These are phyloP conservation scores for Euzetes globulus DNA, from an alignment of 2,888 invertebrate genomes.

Conservation along the genomic window DNA sequence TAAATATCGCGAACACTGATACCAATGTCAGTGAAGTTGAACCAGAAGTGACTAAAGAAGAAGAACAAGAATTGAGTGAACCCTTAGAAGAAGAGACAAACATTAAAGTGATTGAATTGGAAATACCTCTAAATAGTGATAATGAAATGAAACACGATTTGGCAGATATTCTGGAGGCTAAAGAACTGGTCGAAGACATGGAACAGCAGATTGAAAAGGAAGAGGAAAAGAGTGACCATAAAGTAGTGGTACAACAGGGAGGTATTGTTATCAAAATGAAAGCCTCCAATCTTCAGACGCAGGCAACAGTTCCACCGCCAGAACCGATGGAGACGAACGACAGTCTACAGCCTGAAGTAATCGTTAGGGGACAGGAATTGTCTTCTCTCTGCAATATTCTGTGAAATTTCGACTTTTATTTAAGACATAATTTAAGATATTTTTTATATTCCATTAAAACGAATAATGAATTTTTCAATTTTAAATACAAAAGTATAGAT, in stretches of 20 bases:
- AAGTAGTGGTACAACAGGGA: constrained; percentile 4
- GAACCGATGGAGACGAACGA: background rate
- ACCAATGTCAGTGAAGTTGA: background rate
- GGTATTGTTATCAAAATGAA: constrained; percentile 34
- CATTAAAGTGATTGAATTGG: constrained; percentile 32
- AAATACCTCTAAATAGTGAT: constrained; percentile 28
- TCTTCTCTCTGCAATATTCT: constrained; percentile 34
- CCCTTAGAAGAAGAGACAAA: constrained; percentile 11
- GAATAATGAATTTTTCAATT: constrained; percentile 15
- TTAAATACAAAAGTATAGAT: constrained; percentile 3
- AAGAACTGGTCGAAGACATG: background rate
- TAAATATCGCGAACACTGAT: background rate
- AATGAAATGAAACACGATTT: background rate
- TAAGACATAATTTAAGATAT: constrained; percentile 23
- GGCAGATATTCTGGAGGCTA: background rate
- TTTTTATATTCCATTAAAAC: constrained; percentile 8
- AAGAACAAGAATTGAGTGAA: background rate
- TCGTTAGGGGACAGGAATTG: constrained; percentile 25
- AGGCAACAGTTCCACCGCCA: background rate
- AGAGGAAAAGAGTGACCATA: constrained; percentile 1
- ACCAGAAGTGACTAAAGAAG: background rate
- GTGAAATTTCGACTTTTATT: constrained; percentile 26
- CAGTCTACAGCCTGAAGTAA: background rate
- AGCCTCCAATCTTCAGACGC: background rate
- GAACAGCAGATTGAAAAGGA: background rate